Evolutionary conservation across 2,888 invertebrate species (phyloP).

Genomic region (Barypeithes pellucidus): DNA sequence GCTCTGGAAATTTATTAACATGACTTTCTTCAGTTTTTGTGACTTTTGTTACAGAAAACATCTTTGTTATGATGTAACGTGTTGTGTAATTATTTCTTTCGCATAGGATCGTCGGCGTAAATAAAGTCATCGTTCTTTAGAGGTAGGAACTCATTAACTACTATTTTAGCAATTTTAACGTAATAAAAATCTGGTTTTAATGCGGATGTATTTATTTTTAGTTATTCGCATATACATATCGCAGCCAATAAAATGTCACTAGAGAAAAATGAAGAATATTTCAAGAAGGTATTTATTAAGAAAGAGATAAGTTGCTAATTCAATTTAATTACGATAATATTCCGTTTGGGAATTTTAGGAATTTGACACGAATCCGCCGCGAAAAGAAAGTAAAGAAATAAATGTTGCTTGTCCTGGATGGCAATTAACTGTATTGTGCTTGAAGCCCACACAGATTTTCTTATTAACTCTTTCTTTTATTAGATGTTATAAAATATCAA

Average conservation of each 20-base stretch:
- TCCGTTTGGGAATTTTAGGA: slow-evolving; percentile 43
- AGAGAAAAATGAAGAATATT: background rate
- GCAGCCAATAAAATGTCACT: background rate
- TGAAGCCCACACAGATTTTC: slow-evolving; percentile 19
- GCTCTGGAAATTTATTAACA: slow-evolving; percentile 45
- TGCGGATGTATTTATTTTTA: background rate
- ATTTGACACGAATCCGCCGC: slow-evolving; percentile 54
- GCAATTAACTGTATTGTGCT: slow-evolving; percentile 27
- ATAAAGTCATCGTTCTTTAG: too few species aligned
- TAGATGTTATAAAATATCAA: background rate
- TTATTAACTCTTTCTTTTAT: slow-evolving; percentile 8
- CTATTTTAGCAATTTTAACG: too few species aligned
- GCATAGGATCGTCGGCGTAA: too few species aligned
- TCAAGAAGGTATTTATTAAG: background rate
- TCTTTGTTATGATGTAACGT: slow-evolving; percentile 15
- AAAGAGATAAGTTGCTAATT: slow-evolving; percentile 26
- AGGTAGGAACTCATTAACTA: too few species aligned
- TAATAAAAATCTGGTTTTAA: background rate
- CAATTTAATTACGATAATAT: slow-evolving; percentile 31
- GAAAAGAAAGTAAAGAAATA: slow-evolving; percentile 44
- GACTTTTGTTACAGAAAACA: slow-evolving; percentile 28
- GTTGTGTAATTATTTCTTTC: slow-evolving; percentile 15
- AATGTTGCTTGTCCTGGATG: slow-evolving; percentile 21
- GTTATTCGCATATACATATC: background rate
- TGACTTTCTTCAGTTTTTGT: slow-evolving; percentile 47